Evolutionary conservation across 2,113 vertebrate species (phyloP).

Genomic region (Nanorana parkeri): DNA sequence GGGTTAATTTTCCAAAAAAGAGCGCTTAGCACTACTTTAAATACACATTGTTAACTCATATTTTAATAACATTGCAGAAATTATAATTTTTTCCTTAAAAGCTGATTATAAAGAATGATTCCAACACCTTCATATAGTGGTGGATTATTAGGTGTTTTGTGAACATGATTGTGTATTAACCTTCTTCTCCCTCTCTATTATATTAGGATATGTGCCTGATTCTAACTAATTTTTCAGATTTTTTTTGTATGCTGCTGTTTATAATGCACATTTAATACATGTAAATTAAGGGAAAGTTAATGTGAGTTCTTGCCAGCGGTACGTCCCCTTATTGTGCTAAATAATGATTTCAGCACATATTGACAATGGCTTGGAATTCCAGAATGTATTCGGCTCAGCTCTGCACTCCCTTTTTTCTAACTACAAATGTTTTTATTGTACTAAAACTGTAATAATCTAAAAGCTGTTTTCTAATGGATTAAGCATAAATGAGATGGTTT

Average conservation of each 20-base stretch:
- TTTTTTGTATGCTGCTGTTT: background rate
- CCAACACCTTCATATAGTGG: background rate
- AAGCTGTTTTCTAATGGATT: conserved; percentile 54
- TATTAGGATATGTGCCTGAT: conserved; percentile 14
- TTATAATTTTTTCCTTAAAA: no score
- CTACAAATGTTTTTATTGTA: conserved; percentile 52
- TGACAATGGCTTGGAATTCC: conserved; percentile 45
- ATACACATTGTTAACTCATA: no score
- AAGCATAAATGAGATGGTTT: conserved; percentile 45
- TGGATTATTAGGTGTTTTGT: background rate
- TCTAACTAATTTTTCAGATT: background rate
- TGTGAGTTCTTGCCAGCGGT: conserved; percentile 23
- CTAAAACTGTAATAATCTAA: conserved; percentile 52
- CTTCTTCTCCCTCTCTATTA: conserved; percentile 16
- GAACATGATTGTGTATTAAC: conserved; percentile 12
- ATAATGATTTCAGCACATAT: conserved; percentile 44
- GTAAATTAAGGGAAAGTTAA: conserved; percentile 42
- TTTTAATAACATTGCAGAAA: no score
- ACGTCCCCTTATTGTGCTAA: conserved; percentile 37
- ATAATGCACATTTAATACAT: conserved; percentile 43
- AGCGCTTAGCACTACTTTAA: no score
- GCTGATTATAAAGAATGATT: background rate
- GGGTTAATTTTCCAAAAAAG: no score
- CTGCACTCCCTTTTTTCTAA: conserved; percentile 45
- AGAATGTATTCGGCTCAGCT: conserved; percentile 44